Base-by-base conservation (phyloP, 1,140 invertebrate genomes). In the Ostrea edulis region DNA sequence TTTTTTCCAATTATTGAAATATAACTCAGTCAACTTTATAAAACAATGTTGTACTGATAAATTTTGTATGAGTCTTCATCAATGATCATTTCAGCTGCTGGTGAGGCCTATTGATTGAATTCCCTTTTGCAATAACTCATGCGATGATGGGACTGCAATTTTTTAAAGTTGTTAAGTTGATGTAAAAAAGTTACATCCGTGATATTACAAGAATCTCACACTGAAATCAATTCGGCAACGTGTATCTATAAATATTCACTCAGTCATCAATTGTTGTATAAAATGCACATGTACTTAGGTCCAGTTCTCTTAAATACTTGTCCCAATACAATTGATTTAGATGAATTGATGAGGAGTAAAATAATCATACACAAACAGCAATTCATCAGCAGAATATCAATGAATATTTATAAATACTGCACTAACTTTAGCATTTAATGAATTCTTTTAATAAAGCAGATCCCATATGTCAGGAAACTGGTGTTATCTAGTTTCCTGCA, bases 111-210 rank as follows among this genome's bases (percentile, higher is more conserved):
- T 77, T 77, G 68, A 77, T 77, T 77, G 68, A 29, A 77, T 35
- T 77, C 29, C 55, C 68, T 77, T 77, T 77, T 77, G 68, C 29
- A 77, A 9, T 77, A 44, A 77, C 68, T 77, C 12, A 77, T 77
- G 25, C 25, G 25, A 77, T 25, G 29, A 77, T 77, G 25, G 35
- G 35, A 44, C 25, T 77, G 12, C 68, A 44, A 22, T 77, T 77
- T 77, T 77, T 77, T 77, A 77, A 22, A 71, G 22, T 35, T 77
- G 14, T 77, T 62, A n/a, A 2, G 5, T 5, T 17, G 55, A n/a
- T 44, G 58, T 62, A 77, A 35, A 77, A 71, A 44, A 4, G 9
- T 35, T 35, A 77, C 68, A 77, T 77, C 25, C 68, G 68, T 77
- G 12, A 77, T 29, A 17, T 77, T 35, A 77, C 25, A 77, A 35